A percentile compares a stretch with the other conserved stretches of the same genome.
These are phyloP conservation scores for Stegostoma tigrinum DNA, from an alignment of 2,113 vertebrate species.

Conservation along the genomic window DNA sequence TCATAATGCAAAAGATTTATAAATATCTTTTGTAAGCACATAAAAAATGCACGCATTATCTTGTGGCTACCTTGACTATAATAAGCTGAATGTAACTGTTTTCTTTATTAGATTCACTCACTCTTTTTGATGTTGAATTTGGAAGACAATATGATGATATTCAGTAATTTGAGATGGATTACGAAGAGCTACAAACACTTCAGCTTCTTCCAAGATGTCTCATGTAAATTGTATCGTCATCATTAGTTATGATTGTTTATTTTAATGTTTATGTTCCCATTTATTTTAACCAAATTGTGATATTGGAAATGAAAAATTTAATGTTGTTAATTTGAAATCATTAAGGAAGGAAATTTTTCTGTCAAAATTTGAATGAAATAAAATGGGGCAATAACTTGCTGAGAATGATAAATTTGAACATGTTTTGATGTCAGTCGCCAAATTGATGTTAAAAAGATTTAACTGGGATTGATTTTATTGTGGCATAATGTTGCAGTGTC, in stretches of 20 bases:
- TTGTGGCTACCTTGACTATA: no score
- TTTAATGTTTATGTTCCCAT: no score
- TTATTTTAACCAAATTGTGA: not conserved
- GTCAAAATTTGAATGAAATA: not conserved
- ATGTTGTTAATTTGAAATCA: not conserved
- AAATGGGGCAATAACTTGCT: not conserved
- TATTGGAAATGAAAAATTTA: not conserved
- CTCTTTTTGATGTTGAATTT: not conserved
- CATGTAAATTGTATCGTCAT: rapidly evolving
- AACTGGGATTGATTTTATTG: no score
- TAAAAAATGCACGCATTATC: no score
- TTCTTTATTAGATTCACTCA: not conserved
- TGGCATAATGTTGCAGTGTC: no score
- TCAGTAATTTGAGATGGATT: not conserved
- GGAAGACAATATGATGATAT: not conserved
- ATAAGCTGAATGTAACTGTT: no score
- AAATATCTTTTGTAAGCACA: no score
- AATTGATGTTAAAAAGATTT: not conserved
- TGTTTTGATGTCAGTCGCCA: no score
- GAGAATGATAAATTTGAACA: not conserved
- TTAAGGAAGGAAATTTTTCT: no score
- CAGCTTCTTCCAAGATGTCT: not conserved
- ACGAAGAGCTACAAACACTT: not conserved
- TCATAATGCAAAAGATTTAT: not conserved
- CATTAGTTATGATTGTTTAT: not conserved